phyloP scores from a whole-genome alignment of 2,888 invertebrate species.

The Protonemura montana region DNA sequence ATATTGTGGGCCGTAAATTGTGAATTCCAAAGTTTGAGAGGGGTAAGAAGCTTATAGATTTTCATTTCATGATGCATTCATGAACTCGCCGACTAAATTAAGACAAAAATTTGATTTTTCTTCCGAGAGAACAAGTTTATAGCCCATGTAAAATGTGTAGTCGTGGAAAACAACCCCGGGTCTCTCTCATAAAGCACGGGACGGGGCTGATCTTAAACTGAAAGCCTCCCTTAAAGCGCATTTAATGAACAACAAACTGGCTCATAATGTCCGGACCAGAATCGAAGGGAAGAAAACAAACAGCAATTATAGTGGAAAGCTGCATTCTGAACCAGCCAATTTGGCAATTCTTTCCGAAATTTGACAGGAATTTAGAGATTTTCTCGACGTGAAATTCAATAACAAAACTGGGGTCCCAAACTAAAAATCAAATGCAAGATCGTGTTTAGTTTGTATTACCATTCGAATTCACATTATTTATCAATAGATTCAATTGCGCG shows the following conservation, averaged over 20 bases:
- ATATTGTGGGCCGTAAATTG: background rate
- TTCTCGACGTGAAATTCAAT: background rate
- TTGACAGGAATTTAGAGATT: background rate
- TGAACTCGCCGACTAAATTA: background rate
- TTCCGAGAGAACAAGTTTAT: background rate
- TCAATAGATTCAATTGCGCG: constrained; percentile 4
- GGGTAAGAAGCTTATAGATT: background rate
- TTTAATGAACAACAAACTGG: background rate
- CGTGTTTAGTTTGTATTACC: background rate
- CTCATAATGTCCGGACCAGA: background rate
- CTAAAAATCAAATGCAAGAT: background rate
- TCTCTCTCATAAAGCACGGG: background rate
- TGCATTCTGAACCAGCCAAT: background rate
- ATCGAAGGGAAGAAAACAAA: background rate
- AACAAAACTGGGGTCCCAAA: background rate
- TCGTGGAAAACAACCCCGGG: background rate
- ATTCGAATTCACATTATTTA: background rate
- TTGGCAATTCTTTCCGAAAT: background rate
- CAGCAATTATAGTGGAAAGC: background rate
- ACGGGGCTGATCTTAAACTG: background rate
- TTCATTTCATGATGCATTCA: background rate
- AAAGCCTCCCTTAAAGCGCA: background rate
- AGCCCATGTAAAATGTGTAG: background rate
- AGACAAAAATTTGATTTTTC: background rate
- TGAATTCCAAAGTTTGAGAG: background rate